These are phyloP conservation scores for Manduca sexta DNA, from an alignment of 1,140 invertebrate genomes.

Conservation along the genomic window DNA sequence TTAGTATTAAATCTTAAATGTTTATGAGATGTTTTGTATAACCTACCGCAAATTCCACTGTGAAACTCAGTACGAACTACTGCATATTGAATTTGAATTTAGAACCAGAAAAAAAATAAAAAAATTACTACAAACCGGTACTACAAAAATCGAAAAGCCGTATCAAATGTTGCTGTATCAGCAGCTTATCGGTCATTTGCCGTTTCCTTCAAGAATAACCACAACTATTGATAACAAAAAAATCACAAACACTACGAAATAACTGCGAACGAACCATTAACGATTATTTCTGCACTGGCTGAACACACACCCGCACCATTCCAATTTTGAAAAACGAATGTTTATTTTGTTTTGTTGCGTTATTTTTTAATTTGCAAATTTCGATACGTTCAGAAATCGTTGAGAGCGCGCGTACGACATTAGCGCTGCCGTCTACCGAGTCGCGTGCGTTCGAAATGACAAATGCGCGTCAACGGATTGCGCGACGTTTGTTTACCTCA, in stretches of 20 bases:
- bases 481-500: constrained; percentile 56
- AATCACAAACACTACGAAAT: constrained; percentile 24
- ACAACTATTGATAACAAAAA: constrained; percentile 20
- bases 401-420: constrained; percentile 26
- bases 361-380: constrained; percentile 18
- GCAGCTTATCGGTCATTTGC: constrained; percentile 34
- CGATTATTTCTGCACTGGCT: constrained; percentile 16
- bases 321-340: constrained; percentile 18
- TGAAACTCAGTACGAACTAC: no score
- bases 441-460: constrained; percentile 54
- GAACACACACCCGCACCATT: constrained; percentile 12
- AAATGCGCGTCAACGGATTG: constrained; percentile 64
- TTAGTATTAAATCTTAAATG: neutral
- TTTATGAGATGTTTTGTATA: no score
- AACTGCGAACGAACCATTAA: constrained; percentile 6
- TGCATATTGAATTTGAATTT: no score
- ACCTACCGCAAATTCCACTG: no score
- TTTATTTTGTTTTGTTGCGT: constrained; percentile 11
- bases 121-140: constrained; percentile 7
- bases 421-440: constrained; percentile 27
- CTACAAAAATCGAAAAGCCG: constrained; percentile 6
- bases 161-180: constrained; percentile 17
- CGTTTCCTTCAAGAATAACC: constrained; percentile 32
- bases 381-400: constrained; percentile 19
- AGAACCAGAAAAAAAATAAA: no score